A percentile compares a stretch with the other conserved stretches of the same genome.
These are phyloP conservation scores for Brienomyrus brachyistius DNA, from an alignment of 2,113 vertebrate genomes.

Conservation along the genomic window DNA sequence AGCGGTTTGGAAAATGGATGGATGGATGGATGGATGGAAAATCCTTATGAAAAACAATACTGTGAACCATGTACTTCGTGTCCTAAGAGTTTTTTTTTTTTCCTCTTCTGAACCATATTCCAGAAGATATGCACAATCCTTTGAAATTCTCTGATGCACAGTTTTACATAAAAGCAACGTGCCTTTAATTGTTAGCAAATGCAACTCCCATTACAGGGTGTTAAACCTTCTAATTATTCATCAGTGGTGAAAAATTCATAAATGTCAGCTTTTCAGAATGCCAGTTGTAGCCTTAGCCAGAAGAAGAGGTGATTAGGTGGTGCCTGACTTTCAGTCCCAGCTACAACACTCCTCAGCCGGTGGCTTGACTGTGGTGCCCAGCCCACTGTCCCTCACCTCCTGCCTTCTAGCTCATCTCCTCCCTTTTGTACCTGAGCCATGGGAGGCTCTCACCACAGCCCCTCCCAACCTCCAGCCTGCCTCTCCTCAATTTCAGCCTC, in stretches of 20 bases:
- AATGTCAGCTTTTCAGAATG: background rate
- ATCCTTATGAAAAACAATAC: background rate
- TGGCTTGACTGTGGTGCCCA: background rate
- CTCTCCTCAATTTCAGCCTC: background rate
- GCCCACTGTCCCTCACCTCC: background rate
- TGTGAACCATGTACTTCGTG: background rate
- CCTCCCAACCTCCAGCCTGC: background rate
- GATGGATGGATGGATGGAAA: no score
- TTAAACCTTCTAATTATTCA: background rate
- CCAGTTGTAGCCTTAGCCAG: background rate
- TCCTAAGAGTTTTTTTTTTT: background rate
- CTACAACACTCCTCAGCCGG: background rate
- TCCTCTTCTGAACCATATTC: background rate
- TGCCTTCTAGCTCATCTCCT: background rate
- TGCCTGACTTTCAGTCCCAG: background rate
- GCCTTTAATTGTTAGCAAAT: background rate
- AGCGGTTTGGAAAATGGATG: no score
- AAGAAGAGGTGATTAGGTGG: background rate
- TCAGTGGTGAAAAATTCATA: background rate
- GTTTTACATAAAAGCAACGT: background rate
- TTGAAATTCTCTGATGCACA: background rate
- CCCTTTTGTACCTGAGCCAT: background rate
- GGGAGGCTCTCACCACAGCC: background rate
- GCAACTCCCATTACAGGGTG: background rate
- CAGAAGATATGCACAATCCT: background rate